Conservation (phyloP, 2,113 vertebrate genomes). For the Puntigrus tetrazona region DNA sequence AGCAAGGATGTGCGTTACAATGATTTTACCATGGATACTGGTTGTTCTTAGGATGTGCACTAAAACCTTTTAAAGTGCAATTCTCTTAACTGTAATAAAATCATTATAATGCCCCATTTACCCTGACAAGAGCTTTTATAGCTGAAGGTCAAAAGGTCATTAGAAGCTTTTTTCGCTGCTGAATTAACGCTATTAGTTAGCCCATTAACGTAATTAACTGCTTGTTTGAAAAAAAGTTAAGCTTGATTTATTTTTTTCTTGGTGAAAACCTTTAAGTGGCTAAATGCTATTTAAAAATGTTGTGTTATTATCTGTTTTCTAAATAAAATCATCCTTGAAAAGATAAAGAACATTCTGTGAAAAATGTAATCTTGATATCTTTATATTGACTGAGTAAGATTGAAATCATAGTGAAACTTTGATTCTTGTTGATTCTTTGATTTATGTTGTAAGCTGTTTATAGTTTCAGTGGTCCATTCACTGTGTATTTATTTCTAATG, state of each 20-base stretch:
- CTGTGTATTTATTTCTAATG: background rate
- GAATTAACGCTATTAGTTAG: background rate
- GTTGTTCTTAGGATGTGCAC: background rate
- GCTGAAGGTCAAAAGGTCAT: background rate
- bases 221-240: background rate
- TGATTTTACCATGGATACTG: constrained; percentile 16
- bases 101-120: background rate
- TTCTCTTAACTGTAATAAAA: background rate
- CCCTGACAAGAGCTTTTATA: background rate
- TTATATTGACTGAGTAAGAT: no score
- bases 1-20: background rate
- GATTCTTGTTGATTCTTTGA: no score
- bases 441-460: background rate
- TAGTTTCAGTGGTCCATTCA: background rate
- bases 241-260: background rate
- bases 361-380: no score
- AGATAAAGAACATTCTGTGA: no score
- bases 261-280: background rate
- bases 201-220: background rate
- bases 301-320: no score
- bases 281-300: background rate
- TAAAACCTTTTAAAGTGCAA: background rate
- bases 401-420: no score
- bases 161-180: background rate
- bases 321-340: no score